These are phyloP conservation scores for Barypeithes pellucidus DNA, from an alignment of 2,888 invertebrate species.

Conservation along the genomic window DNA sequence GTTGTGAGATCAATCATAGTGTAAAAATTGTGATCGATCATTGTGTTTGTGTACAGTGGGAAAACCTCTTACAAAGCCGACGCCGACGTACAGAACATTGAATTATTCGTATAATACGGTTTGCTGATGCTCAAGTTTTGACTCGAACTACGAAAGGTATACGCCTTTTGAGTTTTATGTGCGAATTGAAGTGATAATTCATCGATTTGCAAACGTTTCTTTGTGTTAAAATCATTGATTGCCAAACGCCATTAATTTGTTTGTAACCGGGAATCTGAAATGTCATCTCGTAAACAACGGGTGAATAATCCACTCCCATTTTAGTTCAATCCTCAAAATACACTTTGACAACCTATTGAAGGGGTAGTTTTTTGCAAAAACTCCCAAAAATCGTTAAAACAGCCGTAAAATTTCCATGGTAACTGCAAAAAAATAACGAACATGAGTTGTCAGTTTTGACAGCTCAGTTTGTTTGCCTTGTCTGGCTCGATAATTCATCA, in stretches of 20 bases:
- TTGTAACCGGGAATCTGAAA: conserved; percentile 70
- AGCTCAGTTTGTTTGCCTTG: conserved; percentile 39
- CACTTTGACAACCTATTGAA: conserved; percentile 6
- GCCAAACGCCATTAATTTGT: conserved; percentile 73
- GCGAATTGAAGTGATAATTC: conserved; percentile 36
- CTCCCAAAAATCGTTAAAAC: conserved; percentile 31
- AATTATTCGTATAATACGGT: conserved; percentile 71
- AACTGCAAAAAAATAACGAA: conserved; percentile 32
- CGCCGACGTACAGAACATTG: conserved; percentile 75
- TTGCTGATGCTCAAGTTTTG: conserved; percentile 66
- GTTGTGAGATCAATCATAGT: conserved; percentile 70
- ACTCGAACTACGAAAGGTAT: conserved; percentile 67
- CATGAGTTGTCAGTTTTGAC: conserved; percentile 32
- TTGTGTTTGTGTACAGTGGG: conserved; percentile 77
- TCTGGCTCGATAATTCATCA: conserved; percentile 28
- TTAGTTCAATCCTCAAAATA: conserved; percentile 37
- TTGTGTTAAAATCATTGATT: conserved; percentile 72
- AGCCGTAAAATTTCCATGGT: conserved; percentile 30
- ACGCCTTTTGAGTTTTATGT: conserved; percentile 43
- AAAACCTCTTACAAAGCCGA: conserved; percentile 74
- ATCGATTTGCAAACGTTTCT: conserved; percentile 65
- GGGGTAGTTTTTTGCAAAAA: conserved; percentile 41
- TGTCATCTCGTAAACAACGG: conserved; percentile 69
- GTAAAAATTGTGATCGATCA: conserved; percentile 74
- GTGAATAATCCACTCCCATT: conserved; percentile 57